Evolutionary conservation across 2,797 vertebrate genomes (phyloP).

Genomic region (Clarias pachynema): DNA sequence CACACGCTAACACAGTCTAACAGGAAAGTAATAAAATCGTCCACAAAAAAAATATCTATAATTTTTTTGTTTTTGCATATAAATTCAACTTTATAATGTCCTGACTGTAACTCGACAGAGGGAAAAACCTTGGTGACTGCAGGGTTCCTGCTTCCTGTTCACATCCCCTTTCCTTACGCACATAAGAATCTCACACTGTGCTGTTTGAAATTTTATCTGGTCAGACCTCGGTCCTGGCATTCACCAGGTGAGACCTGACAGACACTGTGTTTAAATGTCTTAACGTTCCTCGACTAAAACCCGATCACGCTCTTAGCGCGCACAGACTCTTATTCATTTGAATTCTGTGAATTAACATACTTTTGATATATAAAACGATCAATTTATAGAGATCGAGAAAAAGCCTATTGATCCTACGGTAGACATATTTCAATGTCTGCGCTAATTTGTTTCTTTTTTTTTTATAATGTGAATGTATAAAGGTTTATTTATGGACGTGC

Average conservation of each 20-base stretch:
- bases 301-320: background rate
- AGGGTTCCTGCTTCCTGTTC: slow-evolving; percentile 1
- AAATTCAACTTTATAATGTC: background rate
- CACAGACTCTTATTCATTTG: slow-evolving; percentile 24
- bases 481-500: slow-evolving; percentile 41
- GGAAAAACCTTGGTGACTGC: background rate
- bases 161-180: background rate
- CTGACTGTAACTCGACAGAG: background rate
- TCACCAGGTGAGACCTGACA: background rate
- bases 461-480: slow-evolving; percentile 23
- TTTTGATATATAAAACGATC: slow-evolving; percentile 42
- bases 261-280: background rate
- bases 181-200: background rate
- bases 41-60: no score
- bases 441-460: background rate
- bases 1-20: no score
- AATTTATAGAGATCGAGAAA: slow-evolving; percentile 37
- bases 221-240: background rate
- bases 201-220: background rate
- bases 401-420: background rate
- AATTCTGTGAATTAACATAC: slow-evolving; percentile 56
- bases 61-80: background rate
- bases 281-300: background rate
- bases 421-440: background rate
- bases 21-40: no score